phyloP scores from a whole-genome alignment of 2,888 invertebrate genomes.

The Helleia helle region DNA sequence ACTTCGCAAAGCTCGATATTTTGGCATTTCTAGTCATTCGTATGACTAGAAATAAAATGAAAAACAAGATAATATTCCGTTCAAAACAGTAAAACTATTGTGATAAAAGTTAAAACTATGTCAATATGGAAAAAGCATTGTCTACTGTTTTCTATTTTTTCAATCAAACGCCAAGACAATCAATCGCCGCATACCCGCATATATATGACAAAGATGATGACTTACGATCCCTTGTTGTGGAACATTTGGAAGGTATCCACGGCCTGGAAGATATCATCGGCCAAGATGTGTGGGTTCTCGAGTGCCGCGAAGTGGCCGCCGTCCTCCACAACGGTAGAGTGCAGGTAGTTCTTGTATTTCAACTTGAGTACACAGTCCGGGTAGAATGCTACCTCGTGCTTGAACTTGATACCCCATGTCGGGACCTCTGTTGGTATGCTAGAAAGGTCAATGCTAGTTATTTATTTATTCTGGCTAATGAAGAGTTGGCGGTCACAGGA shows the following conservation, averaged over 20 bases:
- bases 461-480: neutral
- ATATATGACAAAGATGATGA: too few relatives aligned
- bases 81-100: too few relatives aligned
- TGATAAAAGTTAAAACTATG: too few relatives aligned
- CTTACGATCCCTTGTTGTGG: conserved; percentile 26
- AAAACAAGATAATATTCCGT: too few relatives aligned
- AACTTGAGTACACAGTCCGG: conserved; percentile 74
- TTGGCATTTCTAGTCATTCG: too few relatives aligned
- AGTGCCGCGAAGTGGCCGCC: conserved; percentile 93
- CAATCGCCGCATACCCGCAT: too few relatives aligned
- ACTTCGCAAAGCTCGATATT: too few relatives aligned
- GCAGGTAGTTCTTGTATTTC: conserved; percentile 79
- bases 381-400: conserved; percentile 76
- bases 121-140: too few relatives aligned
- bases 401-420: conserved; percentile 82
- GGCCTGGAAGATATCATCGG: conserved; percentile 79
- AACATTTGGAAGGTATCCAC: conserved; percentile 60
- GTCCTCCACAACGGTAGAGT: conserved; percentile 75
- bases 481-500: too few relatives aligned
- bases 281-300: conserved; percentile 81
- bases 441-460: conserved; percentile 15
- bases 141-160: too few relatives aligned
- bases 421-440: conserved; percentile 81
- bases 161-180: too few relatives aligned
- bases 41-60: too few relatives aligned